Evolutionary conservation across 2,113 vertebrate genomes (phyloP).

Genomic region (Tretioscincus oriximinensis): DNA sequence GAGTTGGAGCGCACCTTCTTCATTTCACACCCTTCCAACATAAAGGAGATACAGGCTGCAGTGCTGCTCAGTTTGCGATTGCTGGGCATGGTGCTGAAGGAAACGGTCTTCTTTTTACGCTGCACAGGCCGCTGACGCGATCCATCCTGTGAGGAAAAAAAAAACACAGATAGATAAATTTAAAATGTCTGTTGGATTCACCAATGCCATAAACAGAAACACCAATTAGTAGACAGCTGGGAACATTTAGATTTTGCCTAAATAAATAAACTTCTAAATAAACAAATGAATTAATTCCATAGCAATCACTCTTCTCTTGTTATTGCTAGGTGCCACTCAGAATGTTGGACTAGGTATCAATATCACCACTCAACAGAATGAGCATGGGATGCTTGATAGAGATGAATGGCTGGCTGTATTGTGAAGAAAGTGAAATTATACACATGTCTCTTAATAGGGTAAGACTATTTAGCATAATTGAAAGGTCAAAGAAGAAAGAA

Average conservation of each 20-base stretch:
- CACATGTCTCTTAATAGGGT: neutral
- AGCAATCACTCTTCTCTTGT: no score
- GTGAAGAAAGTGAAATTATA: neutral
- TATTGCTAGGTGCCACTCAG: no score
- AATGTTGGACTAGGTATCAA: neutral
- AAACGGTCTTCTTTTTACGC: conserved; percentile 87
- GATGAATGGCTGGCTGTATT: neutral
- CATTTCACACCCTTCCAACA: conserved; percentile 94
- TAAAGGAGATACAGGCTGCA: conserved; percentile 90
- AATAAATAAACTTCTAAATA: no score
- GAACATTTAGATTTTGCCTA: no score
- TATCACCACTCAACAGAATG: neutral
- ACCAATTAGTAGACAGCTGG: no score
- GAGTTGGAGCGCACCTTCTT: conserved; percentile 94
- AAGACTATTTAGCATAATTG: neutral
- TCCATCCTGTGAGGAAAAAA: conserved; percentile 75
- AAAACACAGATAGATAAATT: conserved; percentile 17
- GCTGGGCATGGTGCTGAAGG: conserved; percentile 91
- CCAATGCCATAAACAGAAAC: no score
- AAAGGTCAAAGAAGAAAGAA: neutral
- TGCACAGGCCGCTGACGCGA: conserved; percentile 77
- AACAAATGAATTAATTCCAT: no score
- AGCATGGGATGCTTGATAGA: neutral
- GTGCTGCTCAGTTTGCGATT: conserved; percentile 92
- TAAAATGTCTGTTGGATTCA: neutral